Base-by-base conservation (phyloP, 2,888 invertebrate genomes). In the Auanema sp. region DNA sequence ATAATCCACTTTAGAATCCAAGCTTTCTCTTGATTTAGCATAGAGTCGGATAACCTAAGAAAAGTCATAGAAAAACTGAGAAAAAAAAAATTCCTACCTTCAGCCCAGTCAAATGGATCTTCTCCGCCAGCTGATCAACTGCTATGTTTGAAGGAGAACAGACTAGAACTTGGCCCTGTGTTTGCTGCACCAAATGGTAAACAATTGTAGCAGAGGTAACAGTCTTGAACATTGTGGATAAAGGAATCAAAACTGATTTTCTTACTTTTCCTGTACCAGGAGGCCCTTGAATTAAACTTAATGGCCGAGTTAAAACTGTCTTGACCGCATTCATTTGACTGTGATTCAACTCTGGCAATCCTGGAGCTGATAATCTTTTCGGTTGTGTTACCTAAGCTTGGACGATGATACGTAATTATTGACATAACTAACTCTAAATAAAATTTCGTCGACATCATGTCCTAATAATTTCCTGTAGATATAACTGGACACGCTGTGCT, bases 61-160 rank as follows among this genome's bases (percentile, higher is more conserved):
- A 53, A 47, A n/a, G n/a, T 25, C n/a, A 24, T 4, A 25, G 41
- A 4, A 43, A 44, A 57, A 8, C 14, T 14, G 16, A 10, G 14
- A 6, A 11, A 14, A 21, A 43, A 47, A 14, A 8, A n/a, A 2
- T 1, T 11, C 58, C 23, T 16, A 71, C 88, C 86, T 95, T 97
- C 47, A 99, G 87, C 54, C 96, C 97, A 6, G 97, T 97, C 74
- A 91, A 89, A 85, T 98, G 97, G 60, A 99, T 97, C 85, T 98
- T 98, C 85, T 97, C 97, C 0, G 98, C 97, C 18, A 99, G 88
- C 83, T 99, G 98, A 85, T 99, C 98, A 0, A 98, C 98, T 24
- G 98, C 98, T 1, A 97, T 98, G 85, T 99, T 99, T 66, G 94
- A 95, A 0, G 98, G 98, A 0, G 98, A 97, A 84, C 98, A 98